Base-by-base conservation (phyloP, 1,140 invertebrate species). In the Solen grandis region DNA sequence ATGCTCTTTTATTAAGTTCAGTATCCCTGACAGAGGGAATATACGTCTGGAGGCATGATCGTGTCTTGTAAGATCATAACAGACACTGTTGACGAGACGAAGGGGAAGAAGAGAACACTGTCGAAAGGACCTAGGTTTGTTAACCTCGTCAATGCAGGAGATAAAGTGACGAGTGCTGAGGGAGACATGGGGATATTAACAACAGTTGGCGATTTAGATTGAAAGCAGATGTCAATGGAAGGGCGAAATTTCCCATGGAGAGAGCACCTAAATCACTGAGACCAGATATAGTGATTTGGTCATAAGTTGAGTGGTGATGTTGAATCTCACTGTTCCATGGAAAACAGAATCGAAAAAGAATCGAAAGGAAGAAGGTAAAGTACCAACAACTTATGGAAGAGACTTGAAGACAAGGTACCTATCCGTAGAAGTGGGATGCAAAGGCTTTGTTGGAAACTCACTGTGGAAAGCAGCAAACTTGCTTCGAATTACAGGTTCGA, bases 281-380 rank as follows among this genome's bases (percentile, higher is more conserved):
- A 16, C 41, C 63, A 65, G 82, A 81, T 57, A 81, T 84, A 25
- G 69, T 77, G 27, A 31, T 84, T 2, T 76, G 77, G 77, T 63
- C 59, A 29, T 35, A 33, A 35, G 70, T 33, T 29, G 38, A 19
- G 57, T 66, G 14, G 46, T 73, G 13, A 16, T 77, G 10, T 10
- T 77, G n/a, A n/a, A n/a, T n/a, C 52, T 81, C 57, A 84, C 73
- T 60, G 41, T 84, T 2, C 60, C 52, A 69, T 82, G 66, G 69
- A n/a, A n/a, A n/a, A n/a, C n/a, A n/a, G n/a, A n/a, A n/a, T n/a
- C n/a, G 79, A 82, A 74, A 78, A 46, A 75, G 68, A 4, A 46
- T 78, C 46, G 60, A 84, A 65, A 63, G 69, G 52, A 84, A 81
- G 33, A 33, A 31, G 14, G 62, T 25, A 8, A 82, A 82, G 29